Conservation (phyloP, 2,113 vertebrate species). For the Corynorhinus townsendii region DNA sequence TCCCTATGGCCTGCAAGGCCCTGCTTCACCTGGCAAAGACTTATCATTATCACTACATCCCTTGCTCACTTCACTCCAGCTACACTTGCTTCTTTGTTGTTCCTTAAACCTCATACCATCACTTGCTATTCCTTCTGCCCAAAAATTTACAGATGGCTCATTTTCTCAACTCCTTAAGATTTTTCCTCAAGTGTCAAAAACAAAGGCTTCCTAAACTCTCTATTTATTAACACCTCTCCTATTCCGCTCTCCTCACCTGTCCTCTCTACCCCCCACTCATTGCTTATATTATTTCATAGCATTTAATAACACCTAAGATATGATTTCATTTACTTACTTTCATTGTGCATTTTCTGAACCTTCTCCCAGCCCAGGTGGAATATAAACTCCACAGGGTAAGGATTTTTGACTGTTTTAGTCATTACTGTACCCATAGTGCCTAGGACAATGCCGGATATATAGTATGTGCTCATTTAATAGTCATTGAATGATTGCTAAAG, state of each 20-base stretch:
- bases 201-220: neutral
- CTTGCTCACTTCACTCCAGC: neutral
- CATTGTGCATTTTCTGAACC: neutral
- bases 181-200: neutral
- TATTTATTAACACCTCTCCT: neutral
- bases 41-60: neutral
- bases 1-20: neutral
- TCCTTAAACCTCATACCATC: neutral
- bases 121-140: neutral
- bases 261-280: neutral
- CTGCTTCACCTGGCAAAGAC: neutral
- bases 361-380: neutral
- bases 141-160: neutral
- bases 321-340: neutral
- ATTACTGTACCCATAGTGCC: neutral
- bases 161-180: neutral
- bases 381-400: neutral
- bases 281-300: neutral
- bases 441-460: neutral
- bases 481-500: neutral
- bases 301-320: neutral
- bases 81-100: neutral
- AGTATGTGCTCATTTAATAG: neutral
- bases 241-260: neutral
- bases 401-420: neutral